Evolutionary conservation across 2,113 vertebrate species (phyloP).

Genomic region (Labrus mixtus): DNA sequence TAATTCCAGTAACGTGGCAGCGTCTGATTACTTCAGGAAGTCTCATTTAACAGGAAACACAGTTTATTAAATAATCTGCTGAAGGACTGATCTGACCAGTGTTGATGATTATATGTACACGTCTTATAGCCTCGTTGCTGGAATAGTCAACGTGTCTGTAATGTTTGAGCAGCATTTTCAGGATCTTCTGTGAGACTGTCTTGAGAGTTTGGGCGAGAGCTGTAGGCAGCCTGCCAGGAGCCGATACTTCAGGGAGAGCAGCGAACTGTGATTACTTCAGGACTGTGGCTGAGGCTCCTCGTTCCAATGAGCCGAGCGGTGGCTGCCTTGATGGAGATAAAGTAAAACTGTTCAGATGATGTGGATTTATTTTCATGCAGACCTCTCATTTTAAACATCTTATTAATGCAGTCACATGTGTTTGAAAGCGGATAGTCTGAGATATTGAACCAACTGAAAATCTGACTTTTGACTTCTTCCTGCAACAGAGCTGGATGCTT

Average conservation of each 20-base stretch:
- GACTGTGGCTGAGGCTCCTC: not conserved
- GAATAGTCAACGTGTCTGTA: rapidly evolving
- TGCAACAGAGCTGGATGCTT: not conserved
- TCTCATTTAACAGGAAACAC: too few species aligned
- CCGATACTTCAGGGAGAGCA: not conserved
- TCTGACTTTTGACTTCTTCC: not conserved
- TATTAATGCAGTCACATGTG: not conserved
- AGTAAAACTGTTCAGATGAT: not conserved
- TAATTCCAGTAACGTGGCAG: too few species aligned
- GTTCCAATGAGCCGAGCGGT: not conserved
- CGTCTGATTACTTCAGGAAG: too few species aligned
- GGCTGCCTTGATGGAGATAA: not conserved
- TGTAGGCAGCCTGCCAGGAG: not conserved
- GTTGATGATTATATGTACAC: too few species aligned
- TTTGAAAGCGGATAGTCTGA: not conserved
- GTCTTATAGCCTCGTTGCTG: too few species aligned
- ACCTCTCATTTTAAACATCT: not conserved
- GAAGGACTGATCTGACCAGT: too few species aligned
- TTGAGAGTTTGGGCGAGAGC: not conserved
- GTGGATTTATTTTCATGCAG: not conserved
- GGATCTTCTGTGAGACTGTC: not conserved
- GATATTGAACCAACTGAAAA: too few species aligned
- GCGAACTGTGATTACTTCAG: not conserved
- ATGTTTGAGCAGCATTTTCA: not conserved
- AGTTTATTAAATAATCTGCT: too few species aligned